These are phyloP conservation scores for Lasiurus cinereus DNA, from an alignment of 2,113 vertebrate genomes.

Conservation along the genomic window DNA sequence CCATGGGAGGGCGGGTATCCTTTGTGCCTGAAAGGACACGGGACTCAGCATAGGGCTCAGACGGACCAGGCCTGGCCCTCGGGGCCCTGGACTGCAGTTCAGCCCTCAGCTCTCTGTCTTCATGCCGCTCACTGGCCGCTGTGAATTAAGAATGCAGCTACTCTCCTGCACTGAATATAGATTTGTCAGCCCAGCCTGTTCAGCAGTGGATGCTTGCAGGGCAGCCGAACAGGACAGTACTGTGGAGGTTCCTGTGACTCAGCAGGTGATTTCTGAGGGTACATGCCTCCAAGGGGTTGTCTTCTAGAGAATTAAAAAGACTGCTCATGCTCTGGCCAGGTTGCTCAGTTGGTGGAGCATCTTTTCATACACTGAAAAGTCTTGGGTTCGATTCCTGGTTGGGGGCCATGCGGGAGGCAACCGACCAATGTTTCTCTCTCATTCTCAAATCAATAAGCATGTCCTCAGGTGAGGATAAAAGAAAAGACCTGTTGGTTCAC, in stretches of 20 bases:
- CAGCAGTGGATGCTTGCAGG: background rate
- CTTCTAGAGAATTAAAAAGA: background rate
- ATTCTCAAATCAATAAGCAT: background rate
- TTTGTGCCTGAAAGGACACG: background rate
- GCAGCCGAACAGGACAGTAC: background rate
- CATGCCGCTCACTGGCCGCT: background rate
- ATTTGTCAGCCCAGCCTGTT: background rate
- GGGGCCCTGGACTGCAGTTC: background rate
- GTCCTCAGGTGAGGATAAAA: background rate
- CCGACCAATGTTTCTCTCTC: background rate
- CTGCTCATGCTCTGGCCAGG: background rate
- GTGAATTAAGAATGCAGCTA: background rate
- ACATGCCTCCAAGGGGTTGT: background rate
- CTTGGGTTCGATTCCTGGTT: background rate
- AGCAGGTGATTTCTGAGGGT: background rate
- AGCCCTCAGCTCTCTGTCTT: background rate
- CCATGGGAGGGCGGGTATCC: rapidly evolving
- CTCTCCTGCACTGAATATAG: too few species aligned
- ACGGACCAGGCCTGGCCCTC: background rate
- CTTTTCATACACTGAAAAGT: background rate
- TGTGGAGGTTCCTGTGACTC: background rate
- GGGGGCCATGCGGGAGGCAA: background rate
- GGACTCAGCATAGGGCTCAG: background rate
- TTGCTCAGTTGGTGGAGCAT: background rate
- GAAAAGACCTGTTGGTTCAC: background rate